Conservation (phyloP, 2,113 vertebrate genomes). For the Amblyopsis rosae region DNA sequence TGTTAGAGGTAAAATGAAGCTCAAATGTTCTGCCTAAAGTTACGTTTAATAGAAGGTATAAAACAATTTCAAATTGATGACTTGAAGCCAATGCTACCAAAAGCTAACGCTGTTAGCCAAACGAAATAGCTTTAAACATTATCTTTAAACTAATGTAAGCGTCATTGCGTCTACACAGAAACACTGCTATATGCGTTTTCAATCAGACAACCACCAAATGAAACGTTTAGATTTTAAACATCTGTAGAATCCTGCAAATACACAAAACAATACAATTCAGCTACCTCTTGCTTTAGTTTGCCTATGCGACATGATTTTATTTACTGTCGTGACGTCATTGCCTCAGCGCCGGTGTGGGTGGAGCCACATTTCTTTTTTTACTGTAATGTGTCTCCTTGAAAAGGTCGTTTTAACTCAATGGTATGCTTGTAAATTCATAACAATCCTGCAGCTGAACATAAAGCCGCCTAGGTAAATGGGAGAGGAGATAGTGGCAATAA, state of each 20-base stretch:
- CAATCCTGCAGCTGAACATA: no score
- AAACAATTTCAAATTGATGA: no score
- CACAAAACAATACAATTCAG: background rate
- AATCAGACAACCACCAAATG: no score
- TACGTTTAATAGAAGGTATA: no score
- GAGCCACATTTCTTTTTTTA: background rate
- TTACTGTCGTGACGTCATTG: constrained; percentile 54
- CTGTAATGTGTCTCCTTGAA: no score
- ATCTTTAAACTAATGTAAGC: no score
- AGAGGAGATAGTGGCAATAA: no score
- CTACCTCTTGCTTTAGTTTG: constrained; percentile 52
- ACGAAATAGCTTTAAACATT: background rate
- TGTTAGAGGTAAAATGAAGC: background rate
- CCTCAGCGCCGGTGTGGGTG: constrained; percentile 19
- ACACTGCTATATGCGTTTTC: no score
- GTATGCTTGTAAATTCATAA: no score
- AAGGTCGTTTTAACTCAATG: no score
- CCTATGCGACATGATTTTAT: constrained; percentile 65
- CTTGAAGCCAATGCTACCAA: background rate
- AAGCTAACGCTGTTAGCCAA: constrained; percentile 1
- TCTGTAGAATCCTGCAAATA: background rate
- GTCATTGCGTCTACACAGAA: no score
- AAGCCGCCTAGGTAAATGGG: no score
- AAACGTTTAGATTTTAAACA: background rate
- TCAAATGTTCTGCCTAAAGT: background rate